Evolutionary conservation across 35 echinoderm and acorn worm genomes (phyloP).

Genomic region (Apostichopus parvimensis): DNA sequence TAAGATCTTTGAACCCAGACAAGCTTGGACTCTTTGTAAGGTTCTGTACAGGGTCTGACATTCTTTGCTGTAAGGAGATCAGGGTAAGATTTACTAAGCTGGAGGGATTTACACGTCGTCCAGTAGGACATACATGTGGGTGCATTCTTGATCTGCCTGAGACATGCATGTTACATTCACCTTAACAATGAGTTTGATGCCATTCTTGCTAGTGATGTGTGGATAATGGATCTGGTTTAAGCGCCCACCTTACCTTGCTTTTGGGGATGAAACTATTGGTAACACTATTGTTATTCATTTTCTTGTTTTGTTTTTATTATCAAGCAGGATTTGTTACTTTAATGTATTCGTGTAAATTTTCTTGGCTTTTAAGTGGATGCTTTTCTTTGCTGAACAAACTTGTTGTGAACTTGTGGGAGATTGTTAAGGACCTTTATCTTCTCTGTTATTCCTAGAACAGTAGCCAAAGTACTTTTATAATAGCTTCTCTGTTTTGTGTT

Average conservation of each 20-base stretch:
- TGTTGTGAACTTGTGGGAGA: too few relatives aligned
- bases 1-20: slow-evolving; percentile 1
- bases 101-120: background rate
- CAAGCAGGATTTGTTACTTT: too few relatives aligned
- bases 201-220: slow-evolving; percentile 14
- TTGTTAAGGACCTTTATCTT: too few relatives aligned
- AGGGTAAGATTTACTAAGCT: background rate
- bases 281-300: too few relatives aligned
- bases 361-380: too few relatives aligned
- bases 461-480: too few relatives aligned
- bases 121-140: slow-evolving; percentile 7
- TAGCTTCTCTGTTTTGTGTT: too few relatives aligned
- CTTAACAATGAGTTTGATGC: background rate
- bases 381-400: too few relatives aligned
- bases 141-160: background rate
- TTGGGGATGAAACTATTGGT: too few relatives aligned
- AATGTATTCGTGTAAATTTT: too few relatives aligned
- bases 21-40: background rate
- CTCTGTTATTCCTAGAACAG: too few relatives aligned
- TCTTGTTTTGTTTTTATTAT: too few relatives aligned
- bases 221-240: background rate
- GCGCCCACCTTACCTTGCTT: background rate
- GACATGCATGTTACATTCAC: slow-evolving; percentile 8
- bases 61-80: background rate
- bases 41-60: slow-evolving; percentile 1